Conservation (phyloP, 2,888 invertebrate species). For the Calameuta pallipes region DNA sequence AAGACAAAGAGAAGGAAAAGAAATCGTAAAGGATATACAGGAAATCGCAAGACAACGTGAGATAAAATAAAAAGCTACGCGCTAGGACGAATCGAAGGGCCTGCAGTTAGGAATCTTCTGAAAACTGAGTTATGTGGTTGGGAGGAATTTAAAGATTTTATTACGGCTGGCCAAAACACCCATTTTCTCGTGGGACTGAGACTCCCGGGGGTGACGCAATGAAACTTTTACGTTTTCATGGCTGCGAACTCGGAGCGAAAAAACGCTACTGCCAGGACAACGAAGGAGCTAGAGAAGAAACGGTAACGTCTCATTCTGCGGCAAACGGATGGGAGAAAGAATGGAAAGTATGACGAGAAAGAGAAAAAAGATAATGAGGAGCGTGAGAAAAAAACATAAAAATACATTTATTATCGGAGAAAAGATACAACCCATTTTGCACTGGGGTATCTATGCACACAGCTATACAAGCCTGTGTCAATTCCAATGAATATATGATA, state of each 20-base stretch:
- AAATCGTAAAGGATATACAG: background rate
- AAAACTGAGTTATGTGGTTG: slow-evolving; percentile 43
- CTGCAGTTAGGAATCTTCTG: background rate
- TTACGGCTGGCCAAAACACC: slow-evolving; percentile 31
- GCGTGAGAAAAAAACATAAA: background rate
- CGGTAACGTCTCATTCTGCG: slow-evolving; percentile 18
- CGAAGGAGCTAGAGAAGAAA: slow-evolving; percentile 17
- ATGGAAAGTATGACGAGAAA: background rate
- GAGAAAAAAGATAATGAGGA: background rate
- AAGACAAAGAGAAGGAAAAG: background rate
- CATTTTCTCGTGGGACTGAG: background rate
- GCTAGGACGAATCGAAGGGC: background rate
- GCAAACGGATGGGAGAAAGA: background rate
- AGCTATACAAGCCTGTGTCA: background rate
- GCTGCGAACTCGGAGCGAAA: slow-evolving; percentile 23
- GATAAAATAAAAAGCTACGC: background rate
- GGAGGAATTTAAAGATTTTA: slow-evolving; percentile 46
- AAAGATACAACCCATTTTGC: background rate
- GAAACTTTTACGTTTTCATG: slow-evolving; percentile 37
- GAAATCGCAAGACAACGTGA: background rate
- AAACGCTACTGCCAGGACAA: background rate
- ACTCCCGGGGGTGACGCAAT: slow-evolving; percentile 10
- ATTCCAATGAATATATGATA: background rate
- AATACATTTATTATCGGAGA: background rate
- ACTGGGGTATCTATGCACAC: background rate